These are phyloP conservation scores for Xiphophorus birchmanni DNA, from an alignment of 2,797 vertebrate genomes.

Conservation along the genomic window DNA sequence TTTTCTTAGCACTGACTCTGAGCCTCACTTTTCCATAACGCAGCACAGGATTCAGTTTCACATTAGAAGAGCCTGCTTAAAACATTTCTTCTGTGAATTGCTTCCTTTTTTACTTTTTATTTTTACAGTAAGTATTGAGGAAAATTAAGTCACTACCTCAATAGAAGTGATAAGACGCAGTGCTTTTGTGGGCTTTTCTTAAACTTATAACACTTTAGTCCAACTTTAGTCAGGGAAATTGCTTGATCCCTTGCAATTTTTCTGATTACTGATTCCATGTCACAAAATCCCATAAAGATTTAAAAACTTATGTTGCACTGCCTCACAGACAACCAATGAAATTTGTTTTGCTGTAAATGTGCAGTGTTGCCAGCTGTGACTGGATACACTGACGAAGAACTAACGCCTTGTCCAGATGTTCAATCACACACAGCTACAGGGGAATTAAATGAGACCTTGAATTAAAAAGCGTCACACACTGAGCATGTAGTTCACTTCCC, in stretches of 20 bases:
- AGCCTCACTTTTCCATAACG: conserved; percentile 78
- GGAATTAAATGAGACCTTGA: conserved; percentile 81
- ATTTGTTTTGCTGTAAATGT: conserved; percentile 45
- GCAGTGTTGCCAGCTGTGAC: conserved; percentile 65
- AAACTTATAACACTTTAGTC: background rate
- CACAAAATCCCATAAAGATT: conserved; percentile 23
- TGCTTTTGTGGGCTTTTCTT: background rate
- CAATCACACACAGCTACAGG: conserved; percentile 53
- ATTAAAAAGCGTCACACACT: conserved; percentile 76
- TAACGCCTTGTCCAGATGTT: conserved; percentile 79
- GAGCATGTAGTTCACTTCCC: conserved; percentile 70
- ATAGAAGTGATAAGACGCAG: conserved; percentile 50
- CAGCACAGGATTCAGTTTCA: conserved; percentile 76
- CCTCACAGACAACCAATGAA: conserved; percentile 30
- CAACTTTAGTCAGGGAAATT: conserved; percentile 24
- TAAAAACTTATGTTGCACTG: conserved; percentile 2
- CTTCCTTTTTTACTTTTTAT: conserved; percentile 66
- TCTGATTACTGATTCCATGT: conserved; percentile 23
- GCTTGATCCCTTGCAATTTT: conserved; percentile 13
- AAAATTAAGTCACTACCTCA: conserved; percentile 63
- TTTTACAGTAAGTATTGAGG: conserved; percentile 78
- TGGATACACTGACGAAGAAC: conserved; percentile 58
- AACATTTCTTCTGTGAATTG: conserved; percentile 79
- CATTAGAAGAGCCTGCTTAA: conserved; percentile 64
- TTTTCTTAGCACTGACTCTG: conserved; percentile 74